A percentile compares a stretch with the other conserved stretches of the same genome.
Conservation (phyloP, 2,797 vertebrate genomes). For the Eulemur coronatus region DNA sequence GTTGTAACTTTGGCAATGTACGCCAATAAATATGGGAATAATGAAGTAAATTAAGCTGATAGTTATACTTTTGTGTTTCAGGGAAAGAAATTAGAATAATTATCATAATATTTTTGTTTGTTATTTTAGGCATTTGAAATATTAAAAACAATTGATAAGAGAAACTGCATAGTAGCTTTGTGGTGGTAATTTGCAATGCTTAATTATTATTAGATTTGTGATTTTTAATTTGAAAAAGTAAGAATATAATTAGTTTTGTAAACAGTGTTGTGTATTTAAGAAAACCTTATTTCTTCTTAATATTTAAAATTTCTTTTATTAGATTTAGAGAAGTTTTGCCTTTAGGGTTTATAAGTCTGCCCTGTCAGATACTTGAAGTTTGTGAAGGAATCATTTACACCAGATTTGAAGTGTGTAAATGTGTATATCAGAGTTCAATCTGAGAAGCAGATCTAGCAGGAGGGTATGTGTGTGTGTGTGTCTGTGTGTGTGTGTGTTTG, state of each 20-base stretch:
- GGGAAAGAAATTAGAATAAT: background rate
- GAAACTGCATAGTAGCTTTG: background rate
- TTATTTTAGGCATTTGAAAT: slow-evolving; percentile 44
- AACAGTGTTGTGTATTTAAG: slow-evolving; percentile 23
- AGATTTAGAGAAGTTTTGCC: background rate
- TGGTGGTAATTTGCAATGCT: background rate
- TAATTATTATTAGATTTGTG: background rate
- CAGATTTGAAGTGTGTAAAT: background rate
- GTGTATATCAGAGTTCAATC: background rate
- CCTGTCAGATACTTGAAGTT: background rate
- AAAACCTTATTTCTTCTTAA: background rate
- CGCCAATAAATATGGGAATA: background rate
- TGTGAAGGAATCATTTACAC: background rate
- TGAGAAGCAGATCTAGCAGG: background rate
- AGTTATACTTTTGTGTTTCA: background rate
- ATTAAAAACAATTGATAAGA: background rate
- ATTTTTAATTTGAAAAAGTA: slow-evolving; percentile 16
- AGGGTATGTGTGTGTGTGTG: background rate
- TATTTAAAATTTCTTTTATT: background rate
- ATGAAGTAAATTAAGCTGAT: background rate
- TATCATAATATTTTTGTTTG: background rate
- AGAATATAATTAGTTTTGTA: background rate
- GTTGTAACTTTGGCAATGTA: background rate
- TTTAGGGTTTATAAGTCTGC: background rate
- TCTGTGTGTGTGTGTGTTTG: background rate